Evolutionary conservation across 2,888 invertebrate species (phyloP).

Genomic region (Hedya salicella): DNA sequence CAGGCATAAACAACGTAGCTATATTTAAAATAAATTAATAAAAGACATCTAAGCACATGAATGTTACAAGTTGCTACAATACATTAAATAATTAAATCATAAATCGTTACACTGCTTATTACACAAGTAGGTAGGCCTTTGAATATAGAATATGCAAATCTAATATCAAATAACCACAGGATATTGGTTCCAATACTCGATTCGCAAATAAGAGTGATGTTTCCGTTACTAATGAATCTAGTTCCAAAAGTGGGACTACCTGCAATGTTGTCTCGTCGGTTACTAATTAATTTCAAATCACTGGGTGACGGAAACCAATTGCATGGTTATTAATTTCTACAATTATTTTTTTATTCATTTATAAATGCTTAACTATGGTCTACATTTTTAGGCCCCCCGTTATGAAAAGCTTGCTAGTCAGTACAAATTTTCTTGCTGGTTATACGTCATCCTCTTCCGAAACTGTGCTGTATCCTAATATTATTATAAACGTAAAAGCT

Average conservation of each 20-base stretch:
- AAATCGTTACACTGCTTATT: constrained; percentile 5
- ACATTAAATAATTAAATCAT: constrained; percentile 4
- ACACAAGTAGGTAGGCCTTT: constrained; percentile 8
- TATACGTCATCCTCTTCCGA: too few species aligned
- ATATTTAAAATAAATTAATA: too few species aligned
- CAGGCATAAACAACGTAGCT: too few species aligned
- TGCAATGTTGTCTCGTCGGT: constrained; percentile 20
- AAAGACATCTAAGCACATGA: too few species aligned
- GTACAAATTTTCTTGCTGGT: too few species aligned
- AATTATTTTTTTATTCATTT: background rate
- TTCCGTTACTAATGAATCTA: constrained; percentile 38
- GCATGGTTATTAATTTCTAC: background rate
- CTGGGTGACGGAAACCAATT: constrained; percentile 11
- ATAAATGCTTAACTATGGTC: background rate
- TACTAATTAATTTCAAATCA: constrained; percentile 25
- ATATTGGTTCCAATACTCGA: constrained; percentile 34
- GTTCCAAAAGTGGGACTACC: constrained; percentile 31
- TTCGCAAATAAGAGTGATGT: constrained; percentile 38
- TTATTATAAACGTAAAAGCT: too few species aligned
- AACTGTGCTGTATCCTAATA: too few species aligned
- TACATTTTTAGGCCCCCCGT: too few species aligned
- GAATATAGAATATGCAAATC: constrained; percentile 29
- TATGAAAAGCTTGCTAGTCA: too few species aligned
- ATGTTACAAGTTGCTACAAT: too few species aligned
- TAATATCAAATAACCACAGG: constrained; percentile 36